Evolutionary conservation across 2,888 invertebrate species (phyloP).

Genomic region (Cerastis leucographa): DNA sequence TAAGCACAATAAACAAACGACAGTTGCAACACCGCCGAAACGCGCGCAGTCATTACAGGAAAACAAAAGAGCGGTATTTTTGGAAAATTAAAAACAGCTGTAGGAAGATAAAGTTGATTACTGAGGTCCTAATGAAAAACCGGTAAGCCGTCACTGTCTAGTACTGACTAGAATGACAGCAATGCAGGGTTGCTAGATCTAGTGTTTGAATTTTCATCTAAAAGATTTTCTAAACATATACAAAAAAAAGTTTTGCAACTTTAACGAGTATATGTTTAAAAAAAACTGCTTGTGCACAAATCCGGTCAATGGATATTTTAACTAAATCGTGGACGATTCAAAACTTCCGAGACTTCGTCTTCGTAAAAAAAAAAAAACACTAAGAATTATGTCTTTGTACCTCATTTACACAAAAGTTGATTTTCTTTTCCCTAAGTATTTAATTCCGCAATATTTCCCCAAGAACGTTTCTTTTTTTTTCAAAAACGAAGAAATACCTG

Average conservation of each 20-base stretch:
- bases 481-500: background rate
- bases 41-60: constrained; percentile 43
- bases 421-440: background rate
- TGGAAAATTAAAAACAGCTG: constrained; percentile 61
- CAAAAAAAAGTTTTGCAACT: background rate
- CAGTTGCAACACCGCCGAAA: constrained; percentile 36
- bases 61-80: constrained; percentile 57
- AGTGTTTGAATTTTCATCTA: background rate
- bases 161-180: constrained; percentile 41
- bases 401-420: background rate
- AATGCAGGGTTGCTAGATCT: background rate
- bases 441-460: no score
- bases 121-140: constrained; percentile 58
- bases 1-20: constrained; percentile 44
- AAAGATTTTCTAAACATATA: background rate
- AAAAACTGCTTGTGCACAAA: no score
- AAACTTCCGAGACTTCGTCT: background rate
- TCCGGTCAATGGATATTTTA: background rate
- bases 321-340: background rate
- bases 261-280: no score
- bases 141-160: constrained; percentile 37
- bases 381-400: background rate
- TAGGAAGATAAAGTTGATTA: constrained; percentile 55
- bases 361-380: background rate
- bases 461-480: no score